Evolutionary conservation across 2,888 invertebrate species (phyloP).

Genomic region (Oligia fasciuncula): DNA sequence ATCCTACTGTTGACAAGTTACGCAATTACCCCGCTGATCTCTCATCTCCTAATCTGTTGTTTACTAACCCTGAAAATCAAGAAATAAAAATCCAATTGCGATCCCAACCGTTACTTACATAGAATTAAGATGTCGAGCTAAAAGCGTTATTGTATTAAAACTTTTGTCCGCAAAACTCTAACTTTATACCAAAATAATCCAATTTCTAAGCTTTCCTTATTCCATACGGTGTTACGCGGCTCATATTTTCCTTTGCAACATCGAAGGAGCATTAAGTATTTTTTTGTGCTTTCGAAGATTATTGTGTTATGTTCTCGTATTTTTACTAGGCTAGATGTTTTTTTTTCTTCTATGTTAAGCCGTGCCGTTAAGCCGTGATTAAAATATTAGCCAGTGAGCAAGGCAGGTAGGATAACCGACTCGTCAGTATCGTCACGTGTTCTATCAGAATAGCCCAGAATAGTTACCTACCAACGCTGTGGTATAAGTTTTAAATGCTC

Average conservation of each 20-base stretch:
- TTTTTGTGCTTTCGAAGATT: conserved; percentile 19
- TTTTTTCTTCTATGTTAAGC: neutral
- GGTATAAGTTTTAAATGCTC: too few relatives aligned
- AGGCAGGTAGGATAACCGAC: neutral
- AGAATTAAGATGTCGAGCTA: conserved; percentile 40
- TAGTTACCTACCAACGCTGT: too few relatives aligned
- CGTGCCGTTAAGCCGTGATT: too few relatives aligned
- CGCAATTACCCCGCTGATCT: neutral
- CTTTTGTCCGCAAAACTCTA: conserved; percentile 50
- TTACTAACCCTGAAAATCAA: conserved; percentile 13
- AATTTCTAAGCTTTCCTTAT: conserved; percentile 58
- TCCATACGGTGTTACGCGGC: conserved; percentile 43
- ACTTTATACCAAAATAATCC: conserved; percentile 58
- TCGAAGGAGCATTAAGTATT: conserved; percentile 49
- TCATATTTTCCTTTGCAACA: conserved; percentile 58
- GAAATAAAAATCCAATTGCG: conserved; percentile 35
- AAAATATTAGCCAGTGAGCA: neutral
- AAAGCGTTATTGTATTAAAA: conserved; percentile 61
- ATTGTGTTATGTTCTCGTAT: conserved; percentile 12
- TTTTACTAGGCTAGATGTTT: neutral
- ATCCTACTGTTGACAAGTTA: neutral
- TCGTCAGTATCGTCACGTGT: neutral
- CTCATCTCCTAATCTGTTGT: neutral
- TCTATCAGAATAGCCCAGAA: too few relatives aligned
- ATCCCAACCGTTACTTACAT: conserved; percentile 36